These are phyloP conservation scores for Gymnarchus niloticus DNA, from an alignment of 2,113 vertebrate genomes.

Conservation along the genomic window DNA sequence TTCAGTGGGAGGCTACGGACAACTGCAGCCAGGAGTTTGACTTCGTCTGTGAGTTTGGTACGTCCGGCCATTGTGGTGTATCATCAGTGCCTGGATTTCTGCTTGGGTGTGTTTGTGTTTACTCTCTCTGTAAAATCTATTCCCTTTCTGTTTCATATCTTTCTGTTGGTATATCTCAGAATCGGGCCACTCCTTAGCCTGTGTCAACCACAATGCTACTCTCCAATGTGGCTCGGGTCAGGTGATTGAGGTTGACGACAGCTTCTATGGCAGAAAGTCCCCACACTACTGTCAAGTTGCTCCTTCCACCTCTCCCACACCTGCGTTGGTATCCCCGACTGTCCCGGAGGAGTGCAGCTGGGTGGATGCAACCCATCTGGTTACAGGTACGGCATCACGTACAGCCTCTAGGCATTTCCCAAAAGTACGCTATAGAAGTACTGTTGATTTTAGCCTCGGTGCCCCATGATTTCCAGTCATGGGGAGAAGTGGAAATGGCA, in stretches of 20 bases:
- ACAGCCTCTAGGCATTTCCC: background rate
- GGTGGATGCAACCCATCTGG: conserved; percentile 68
- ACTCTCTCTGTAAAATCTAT: background rate
- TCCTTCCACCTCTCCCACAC: conserved; percentile 9
- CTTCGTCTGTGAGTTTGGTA: conserved; percentile 89
- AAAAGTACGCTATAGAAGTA: background rate
- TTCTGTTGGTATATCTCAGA: conserved; percentile 54
- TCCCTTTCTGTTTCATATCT: background rate
- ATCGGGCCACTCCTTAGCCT: conserved; percentile 69
- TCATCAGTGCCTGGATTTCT: background rate
- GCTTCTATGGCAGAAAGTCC: conserved; percentile 78
- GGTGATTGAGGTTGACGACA: conserved; percentile 74
- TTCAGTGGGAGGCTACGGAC: conserved; percentile 69
- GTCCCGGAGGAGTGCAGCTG: conserved; percentile 74
- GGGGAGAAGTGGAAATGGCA: no score
- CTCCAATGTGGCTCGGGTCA: conserved; percentile 80
- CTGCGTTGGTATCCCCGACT: background rate
- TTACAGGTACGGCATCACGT: conserved; percentile 66
- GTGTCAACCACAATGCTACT: conserved; percentile 70
- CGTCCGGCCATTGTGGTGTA: conserved; percentile 17
- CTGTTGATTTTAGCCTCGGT: background rate
- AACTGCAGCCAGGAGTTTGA: conserved; percentile 75
- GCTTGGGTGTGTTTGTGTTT: background rate
- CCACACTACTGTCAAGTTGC: conserved; percentile 68
- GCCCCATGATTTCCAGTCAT: background rate